Evolutionary conservation across 2,113 vertebrate genomes (phyloP).

Genomic region (Ceuthmochares aereus): DNA sequence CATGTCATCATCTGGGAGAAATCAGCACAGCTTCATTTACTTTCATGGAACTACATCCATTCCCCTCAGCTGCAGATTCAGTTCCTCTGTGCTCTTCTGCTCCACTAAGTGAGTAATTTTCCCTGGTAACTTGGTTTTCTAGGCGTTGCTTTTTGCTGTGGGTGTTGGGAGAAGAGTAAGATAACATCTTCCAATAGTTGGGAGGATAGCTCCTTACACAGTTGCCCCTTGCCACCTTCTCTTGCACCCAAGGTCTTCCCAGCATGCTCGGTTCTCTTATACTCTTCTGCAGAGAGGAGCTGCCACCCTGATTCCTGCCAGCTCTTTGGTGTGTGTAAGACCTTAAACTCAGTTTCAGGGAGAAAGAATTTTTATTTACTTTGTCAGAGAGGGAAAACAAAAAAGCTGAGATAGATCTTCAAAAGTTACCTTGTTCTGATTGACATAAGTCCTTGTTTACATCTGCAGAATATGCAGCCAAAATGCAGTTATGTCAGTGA

Average conservation of each 20-base stretch:
- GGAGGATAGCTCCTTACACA: not conserved
- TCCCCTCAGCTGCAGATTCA: not conserved
- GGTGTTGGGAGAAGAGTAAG: not conserved
- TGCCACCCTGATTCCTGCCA: not conserved
- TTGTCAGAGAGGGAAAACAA: not conserved
- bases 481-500: not conserved
- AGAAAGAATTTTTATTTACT: not conserved
- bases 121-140: not conserved
- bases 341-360: accelerated
- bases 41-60: not conserved
- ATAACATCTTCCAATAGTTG: accelerated
- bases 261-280: not conserved
- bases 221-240: not conserved
- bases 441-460: not conserved
- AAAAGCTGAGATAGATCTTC: not conserved
- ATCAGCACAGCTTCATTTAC: not conserved
- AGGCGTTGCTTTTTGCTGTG: not conserved
- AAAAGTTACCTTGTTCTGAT: not conserved
- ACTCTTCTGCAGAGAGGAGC: not conserved
- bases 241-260: not conserved
- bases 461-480: not conserved
- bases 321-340: not conserved
- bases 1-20: not conserved
- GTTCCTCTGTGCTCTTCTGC: not conserved
- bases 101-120: not conserved